Evolutionary conservation across 2,797 vertebrate species (phyloP).

Genomic region (Enteromius thamalakanensis): DNA sequence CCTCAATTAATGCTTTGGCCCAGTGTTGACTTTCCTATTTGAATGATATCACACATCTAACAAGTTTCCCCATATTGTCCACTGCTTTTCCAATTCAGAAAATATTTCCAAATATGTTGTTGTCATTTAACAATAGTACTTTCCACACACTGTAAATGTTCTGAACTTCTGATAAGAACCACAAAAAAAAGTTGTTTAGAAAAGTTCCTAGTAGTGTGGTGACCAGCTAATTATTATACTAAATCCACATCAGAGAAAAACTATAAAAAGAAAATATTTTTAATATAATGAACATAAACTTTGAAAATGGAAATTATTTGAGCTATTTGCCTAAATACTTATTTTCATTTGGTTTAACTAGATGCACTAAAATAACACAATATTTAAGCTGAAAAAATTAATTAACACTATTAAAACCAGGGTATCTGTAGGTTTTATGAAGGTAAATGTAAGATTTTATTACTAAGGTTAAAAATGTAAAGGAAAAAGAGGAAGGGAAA

Average conservation of each 20-base stretch:
- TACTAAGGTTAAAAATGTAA: not conserved
- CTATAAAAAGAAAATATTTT: not conserved
- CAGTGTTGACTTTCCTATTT: constrained; percentile 33
- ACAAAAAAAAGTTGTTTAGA: not conserved
- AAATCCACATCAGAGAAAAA: constrained; percentile 1
- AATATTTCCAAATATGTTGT: constrained; percentile 21
- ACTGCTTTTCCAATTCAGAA: constrained; percentile 31
- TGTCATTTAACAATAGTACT: constrained; percentile 19
- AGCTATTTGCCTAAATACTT: not conserved
- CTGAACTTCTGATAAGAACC: not conserved
- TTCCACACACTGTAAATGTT: constrained; percentile 18
- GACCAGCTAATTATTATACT: not conserved
- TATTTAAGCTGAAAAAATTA: not conserved
- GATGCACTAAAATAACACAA: not conserved
- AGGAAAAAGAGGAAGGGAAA: not conserved
- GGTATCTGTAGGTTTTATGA: not conserved
- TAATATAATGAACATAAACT: not conserved
- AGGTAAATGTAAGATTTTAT: not conserved
- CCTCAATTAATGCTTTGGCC: constrained; percentile 53
- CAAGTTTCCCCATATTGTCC: constrained; percentile 25
- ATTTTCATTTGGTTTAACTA: not conserved
- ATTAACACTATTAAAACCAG: not conserved
- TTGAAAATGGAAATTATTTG: not conserved
- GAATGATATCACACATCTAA: constrained; percentile 25
- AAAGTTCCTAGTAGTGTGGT: not conserved